Evolutionary conservation across 2,888 invertebrate species (phyloP), one percentile per base, ranked within the genome.

Genomic region (Lottia scabra): DNA sequence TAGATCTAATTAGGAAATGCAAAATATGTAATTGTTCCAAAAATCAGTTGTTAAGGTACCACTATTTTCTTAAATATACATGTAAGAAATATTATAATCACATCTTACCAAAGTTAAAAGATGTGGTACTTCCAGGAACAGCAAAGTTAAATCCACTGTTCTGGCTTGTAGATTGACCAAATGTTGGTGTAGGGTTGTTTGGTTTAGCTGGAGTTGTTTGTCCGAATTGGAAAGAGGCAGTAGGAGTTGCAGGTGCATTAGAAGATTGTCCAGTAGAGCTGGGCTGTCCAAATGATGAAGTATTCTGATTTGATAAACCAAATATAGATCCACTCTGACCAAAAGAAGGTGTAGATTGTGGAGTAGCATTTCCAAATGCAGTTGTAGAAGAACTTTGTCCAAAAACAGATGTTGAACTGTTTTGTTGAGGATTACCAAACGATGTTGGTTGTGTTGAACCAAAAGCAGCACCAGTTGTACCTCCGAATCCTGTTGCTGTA

Each of bases 191-290:
- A 12, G 56, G 56, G 56, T 19, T 56, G 56, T 19, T 23, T 19
- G 56, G 56, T 56, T 56, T 56, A 56, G 56, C 56, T 56, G 19
- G 56, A 56, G 56, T 56, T 56, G 56, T 56, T 56, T 56, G 56
- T 10, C 38, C 38, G 23, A 56, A 56, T 13, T 56, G 56, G 15
- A 56, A 56, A 23, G 56, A 19, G 12, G 19, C 56, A 23, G 5
- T 23, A 12, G 56, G 56, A 23, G 19, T 13, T 19, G 12, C 23
- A 23, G 56, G 6, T 8, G 56, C 10, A 19, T 56, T 19, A 12
- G 13, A 19, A 56, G 23, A 56, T 19, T 56, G 56, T 2, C 19
- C 19, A 1, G 19, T 23, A 56, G 19, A 56, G 23, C 10, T 56
- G 2, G 56, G 23, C 56, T 56, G 56, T 23, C 56, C 56, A 56